Conservation (phyloP, 2,797 vertebrate species). For the Pseudopleuronectes americanus region DNA sequence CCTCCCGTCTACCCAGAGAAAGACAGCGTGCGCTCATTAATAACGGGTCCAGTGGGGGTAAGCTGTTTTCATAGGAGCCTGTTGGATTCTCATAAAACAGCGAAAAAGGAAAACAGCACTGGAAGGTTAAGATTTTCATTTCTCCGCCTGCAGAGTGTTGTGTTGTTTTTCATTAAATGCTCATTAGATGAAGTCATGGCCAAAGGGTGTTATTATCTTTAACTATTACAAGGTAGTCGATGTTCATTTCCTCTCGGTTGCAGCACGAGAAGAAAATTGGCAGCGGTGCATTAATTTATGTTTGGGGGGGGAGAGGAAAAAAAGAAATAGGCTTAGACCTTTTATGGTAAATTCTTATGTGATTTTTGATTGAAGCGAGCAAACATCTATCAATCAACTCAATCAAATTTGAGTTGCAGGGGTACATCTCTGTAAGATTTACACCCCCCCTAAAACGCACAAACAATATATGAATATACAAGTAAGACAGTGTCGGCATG, state of each 20-base stretch:
- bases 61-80: slow-evolving; percentile 55
- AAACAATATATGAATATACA: too few relatives aligned
- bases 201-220: slow-evolving; percentile 61
- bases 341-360: too few relatives aligned
- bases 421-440: too few relatives aligned
- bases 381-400: too few relatives aligned
- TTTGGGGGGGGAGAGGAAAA: not conserved
- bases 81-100: slow-evolving; percentile 61
- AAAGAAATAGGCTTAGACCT: not conserved
- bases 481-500: too few relatives aligned
- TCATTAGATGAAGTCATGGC: slow-evolving; percentile 75
- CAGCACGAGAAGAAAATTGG: slow-evolving; percentile 21
- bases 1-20: slow-evolving; percentile 39
- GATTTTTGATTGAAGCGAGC: too few relatives aligned
- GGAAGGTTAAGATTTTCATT: slow-evolving; percentile 25
- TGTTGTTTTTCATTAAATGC: slow-evolving; percentile 63
- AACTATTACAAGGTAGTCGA: slow-evolving; percentile 55
- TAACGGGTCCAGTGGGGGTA: slow-evolving; percentile 41
- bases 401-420: too few relatives aligned
- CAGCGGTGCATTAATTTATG: not conserved
- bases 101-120: slow-evolving; percentile 16
- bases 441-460: too few relatives aligned
- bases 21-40: slow-evolving; percentile 46
- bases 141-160: slow-evolving; percentile 21
- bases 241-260: slow-evolving; percentile 60